Evolutionary conservation across 1,140 invertebrate species (phyloP).

Genomic region (Lasaia peninsularis): DNA sequence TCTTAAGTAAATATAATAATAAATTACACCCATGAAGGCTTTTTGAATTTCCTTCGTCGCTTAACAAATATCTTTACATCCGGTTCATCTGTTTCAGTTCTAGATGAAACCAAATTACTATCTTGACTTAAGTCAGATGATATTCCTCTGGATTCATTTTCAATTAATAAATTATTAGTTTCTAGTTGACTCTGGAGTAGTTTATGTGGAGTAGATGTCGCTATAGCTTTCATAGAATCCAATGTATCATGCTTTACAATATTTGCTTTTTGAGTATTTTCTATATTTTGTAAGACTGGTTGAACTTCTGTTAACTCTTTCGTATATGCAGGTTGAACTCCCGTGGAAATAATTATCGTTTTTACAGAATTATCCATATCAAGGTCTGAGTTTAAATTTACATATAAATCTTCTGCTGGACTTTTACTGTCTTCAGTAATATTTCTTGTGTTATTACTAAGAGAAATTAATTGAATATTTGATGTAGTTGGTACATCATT

Average conservation of each 20-base stretch:
- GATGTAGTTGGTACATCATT: neutral
- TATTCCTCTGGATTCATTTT: neutral
- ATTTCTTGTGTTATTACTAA: conserved; percentile 13
- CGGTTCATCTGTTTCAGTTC: conserved; percentile 38
- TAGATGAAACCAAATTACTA: conserved; percentile 9
- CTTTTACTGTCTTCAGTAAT: conserved; percentile 1
- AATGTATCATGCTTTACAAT: conserved; percentile 11
- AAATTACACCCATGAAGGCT: conserved; percentile 12
- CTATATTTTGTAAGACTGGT: neutral
- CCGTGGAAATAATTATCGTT: conserved; percentile 54
- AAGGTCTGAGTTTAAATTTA: conserved; percentile 28
- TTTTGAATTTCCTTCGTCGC: conserved; percentile 47
- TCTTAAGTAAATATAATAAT: conserved; percentile 1
- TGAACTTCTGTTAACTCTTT: neutral
- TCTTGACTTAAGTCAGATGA: conserved; percentile 14
- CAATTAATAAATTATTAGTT: neutral
- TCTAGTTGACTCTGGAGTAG: neutral
- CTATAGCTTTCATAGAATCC: conserved; percentile 39
- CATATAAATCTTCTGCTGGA: conserved; percentile 15
- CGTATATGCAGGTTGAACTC: conserved; percentile 34
- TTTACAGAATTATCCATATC: conserved; percentile 32
- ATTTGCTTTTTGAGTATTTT: neutral
- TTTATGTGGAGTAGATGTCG: conserved; percentile 58
- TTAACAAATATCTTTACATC: conserved; percentile 63
- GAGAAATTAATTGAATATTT: neutral